These are phyloP conservation scores for Phylloscopus whistleri DNA, from an alignment of 2,113 vertebrate genomes.

Conservation along the genomic window DNA sequence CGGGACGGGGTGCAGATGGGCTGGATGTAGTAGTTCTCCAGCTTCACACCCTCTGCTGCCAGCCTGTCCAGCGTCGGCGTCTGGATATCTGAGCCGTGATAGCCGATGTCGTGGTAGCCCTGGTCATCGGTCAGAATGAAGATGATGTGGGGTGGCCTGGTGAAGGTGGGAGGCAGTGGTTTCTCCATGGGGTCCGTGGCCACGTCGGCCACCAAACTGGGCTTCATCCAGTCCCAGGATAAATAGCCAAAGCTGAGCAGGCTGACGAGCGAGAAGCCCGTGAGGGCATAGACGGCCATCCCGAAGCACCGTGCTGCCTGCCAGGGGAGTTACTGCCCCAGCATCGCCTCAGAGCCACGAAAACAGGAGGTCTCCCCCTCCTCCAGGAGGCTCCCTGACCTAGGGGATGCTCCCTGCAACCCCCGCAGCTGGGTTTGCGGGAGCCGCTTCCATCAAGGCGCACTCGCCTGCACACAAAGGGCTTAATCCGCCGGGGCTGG, in stretches of 20 bases:
- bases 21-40: slow-evolving; percentile 98
- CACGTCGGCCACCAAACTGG: slow-evolving; percentile 81
- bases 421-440: neutral
- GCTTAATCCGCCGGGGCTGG: slow-evolving; percentile 6
- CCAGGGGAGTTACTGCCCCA: neutral
- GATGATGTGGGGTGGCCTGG: slow-evolving; percentile 87
- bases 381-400: neutral
- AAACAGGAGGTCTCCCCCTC: neutral
- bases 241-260: slow-evolving; percentile 93
- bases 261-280: slow-evolving; percentile 90
- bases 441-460: slow-evolving; percentile 21
- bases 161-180: slow-evolving; percentile 22
- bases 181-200: slow-evolving; percentile 54
- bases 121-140: slow-evolving; percentile 98
- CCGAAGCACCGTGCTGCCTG: neutral
- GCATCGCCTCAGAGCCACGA: neutral
- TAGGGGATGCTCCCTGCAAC: neutral
- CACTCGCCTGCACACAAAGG: neutral
- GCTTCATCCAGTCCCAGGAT: slow-evolving; percentile 91
- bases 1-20: slow-evolving; percentile 96
- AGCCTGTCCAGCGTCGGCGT: slow-evolving; percentile 91
- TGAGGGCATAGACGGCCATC: slow-evolving; percentile 86
- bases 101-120: slow-evolving; percentile 94
- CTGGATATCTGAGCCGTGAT: slow-evolving; percentile 91
- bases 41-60: slow-evolving; percentile 90